These are phyloP conservation scores for Tinea trinotella DNA, from an alignment of 2,888 invertebrate genomes.

Conservation along the genomic window DNA sequence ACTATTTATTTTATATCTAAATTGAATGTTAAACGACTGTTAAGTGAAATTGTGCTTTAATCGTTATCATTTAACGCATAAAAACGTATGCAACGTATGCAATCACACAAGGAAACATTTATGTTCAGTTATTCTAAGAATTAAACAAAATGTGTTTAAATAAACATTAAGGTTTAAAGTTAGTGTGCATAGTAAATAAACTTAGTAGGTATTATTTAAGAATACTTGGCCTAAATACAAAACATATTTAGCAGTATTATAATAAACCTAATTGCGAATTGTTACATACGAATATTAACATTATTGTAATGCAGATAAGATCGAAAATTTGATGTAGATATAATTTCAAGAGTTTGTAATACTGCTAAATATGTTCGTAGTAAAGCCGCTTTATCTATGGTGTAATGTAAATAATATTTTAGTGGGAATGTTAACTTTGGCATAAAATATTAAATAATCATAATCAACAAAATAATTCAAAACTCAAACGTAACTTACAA, in stretches of 20 bases:
- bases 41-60: not conserved
- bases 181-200: slow-evolving; percentile 1
- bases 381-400: too few species aligned
- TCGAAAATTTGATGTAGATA: too few species aligned
- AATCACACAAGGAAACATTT: too few species aligned
- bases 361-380: too few species aligned
- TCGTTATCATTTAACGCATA: not conserved
- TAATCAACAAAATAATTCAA: slow-evolving; percentile 66
- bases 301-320: too few species aligned
- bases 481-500: slow-evolving; percentile 58
- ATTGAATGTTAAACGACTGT: too few species aligned
- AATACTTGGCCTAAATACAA: slow-evolving; percentile 45
- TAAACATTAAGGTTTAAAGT: not conserved
- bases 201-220: slow-evolving; percentile 23
- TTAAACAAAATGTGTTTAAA: not conserved
- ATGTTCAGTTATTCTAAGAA: too few species aligned
- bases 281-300: too few species aligned
- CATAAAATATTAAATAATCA: slow-evolving; percentile 71
- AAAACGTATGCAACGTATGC: not conserved
- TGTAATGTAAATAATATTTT: slow-evolving; percentile 29
- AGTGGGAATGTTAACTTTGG: slow-evolving; percentile 84
- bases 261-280: too few species aligned
- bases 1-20: too few species aligned
- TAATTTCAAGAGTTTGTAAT: too few species aligned
- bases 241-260: too few species aligned